A percentile compares a stretch with the other conserved stretches of the same genome.
phyloP scores from a whole-genome alignment of 2,113 vertebrate species.

The Pleuronectes platessa region DNA sequence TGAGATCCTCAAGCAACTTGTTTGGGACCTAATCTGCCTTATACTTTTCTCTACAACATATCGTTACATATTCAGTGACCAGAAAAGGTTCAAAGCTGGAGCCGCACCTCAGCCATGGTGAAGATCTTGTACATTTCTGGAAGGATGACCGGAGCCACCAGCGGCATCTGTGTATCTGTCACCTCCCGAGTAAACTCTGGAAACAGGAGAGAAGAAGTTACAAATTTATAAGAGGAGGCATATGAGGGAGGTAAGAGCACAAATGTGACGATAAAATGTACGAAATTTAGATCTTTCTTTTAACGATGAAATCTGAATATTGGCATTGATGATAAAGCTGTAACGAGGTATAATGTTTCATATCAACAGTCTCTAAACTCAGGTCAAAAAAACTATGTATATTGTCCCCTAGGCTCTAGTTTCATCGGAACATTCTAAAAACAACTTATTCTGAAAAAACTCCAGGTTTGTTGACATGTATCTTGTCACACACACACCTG shows the following conservation, averaged over 20 bases:
- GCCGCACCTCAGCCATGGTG: slow-evolving; percentile 95
- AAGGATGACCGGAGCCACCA: slow-evolving; percentile 97
- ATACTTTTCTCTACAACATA: no score
- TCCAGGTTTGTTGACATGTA: neutral
- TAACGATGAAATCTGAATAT: no score
- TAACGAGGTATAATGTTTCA: no score
- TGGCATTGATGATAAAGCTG: no score
- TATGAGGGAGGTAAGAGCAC: neutral
- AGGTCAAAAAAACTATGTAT: neutral
- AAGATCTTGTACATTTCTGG: slow-evolving; percentile 99
- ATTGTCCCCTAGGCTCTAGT: neutral
- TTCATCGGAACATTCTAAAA: neutral
- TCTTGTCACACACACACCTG: slow-evolving; percentile 86
- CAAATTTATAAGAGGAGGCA: neutral
- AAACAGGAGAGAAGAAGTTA: neutral
- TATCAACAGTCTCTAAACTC: no score
- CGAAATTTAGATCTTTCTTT: neutral
- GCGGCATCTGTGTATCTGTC: slow-evolving; percentile 97
- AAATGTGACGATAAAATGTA: neutral
- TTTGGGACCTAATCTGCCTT: no score
- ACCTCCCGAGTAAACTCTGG: slow-evolving; percentile 98
- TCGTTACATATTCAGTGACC: neutral
- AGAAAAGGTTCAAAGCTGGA: neutral
- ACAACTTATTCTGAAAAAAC: neutral
- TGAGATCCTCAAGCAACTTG: no score